Evolutionary conservation across 2,797 vertebrate genomes (phyloP), one percentile per base, ranked within the genome.

Genomic region (Eulemur albifrons): DNA sequence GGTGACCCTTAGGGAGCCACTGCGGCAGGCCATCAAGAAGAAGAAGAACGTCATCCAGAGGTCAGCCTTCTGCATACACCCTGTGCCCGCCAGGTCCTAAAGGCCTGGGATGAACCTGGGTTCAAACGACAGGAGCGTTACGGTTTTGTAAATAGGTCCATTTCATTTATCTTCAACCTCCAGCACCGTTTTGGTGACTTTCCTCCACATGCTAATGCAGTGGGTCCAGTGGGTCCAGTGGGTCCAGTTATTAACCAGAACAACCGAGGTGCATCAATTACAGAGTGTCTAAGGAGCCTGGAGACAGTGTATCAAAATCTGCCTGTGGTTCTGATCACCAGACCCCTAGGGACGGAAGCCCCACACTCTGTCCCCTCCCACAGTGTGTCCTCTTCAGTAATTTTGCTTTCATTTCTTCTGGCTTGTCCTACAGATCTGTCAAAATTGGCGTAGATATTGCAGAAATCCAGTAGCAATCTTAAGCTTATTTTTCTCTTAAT

Each of bases 1-100:
- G 94, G 97, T 99, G 89, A 99, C 99, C 0, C 99, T 99, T 48
- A 98, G 99, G 1, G 99, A 99, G 93, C 99, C 99, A 0, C 98
- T 99, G 95, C 98, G 99, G 52, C 99, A 99, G 95, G 99, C 99
- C 86, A 99, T 99, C 98, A 99, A 99, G 98, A 99, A 99, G 98
- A 99, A 99, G 98, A 99, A 99, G 96, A 99, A 99, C 0, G 99
- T 99, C 67, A 98, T 99, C 86, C 99, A 99, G 98, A 99, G 99
- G 99, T 99, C 90, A 98, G 97, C 69, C 32, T 25, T 32, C 17
- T n/a, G 32, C 18, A 0, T 25, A 0, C 0, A 7, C 12, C 50
- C 43, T 10, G 4, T 27, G 3, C 6, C 5, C 7, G 2, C 23
- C 0, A 4, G 4, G 4, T 27, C 61, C 4, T 0, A 6, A n/a